Evolutionary conservation across 2,113 vertebrate species (phyloP).

Genomic region (Labeo catla): DNA sequence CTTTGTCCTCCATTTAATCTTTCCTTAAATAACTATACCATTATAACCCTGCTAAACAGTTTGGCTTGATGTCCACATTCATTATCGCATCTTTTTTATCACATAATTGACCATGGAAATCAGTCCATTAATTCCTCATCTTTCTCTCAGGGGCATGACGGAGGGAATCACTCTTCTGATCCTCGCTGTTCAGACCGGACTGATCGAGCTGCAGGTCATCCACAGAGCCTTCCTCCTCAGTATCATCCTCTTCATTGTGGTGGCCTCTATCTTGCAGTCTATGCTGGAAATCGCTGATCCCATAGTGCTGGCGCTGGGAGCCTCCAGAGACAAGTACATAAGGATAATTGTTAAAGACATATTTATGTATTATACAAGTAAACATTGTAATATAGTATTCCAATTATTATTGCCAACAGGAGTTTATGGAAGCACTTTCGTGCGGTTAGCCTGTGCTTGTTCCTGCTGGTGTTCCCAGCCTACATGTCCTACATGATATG

Average conservation of each 20-base stretch:
- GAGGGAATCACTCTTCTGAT: slow-evolving; percentile 95
- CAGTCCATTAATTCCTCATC: slow-evolving; percentile 5
- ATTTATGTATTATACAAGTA: neutral
- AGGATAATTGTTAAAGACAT: neutral
- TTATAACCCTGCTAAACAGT: neutral
- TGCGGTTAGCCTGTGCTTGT: slow-evolving; percentile 92
- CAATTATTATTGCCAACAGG: slow-evolving; percentile 70
- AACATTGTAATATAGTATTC: neutral
- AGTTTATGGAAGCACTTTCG: slow-evolving; percentile 98
- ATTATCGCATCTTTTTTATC: neutral
- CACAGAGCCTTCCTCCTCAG: slow-evolving; percentile 97
- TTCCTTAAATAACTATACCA: neutral
- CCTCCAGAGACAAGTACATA: slow-evolving; percentile 93
- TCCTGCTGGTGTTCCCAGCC: slow-evolving; percentile 92
- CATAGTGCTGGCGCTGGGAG: slow-evolving; percentile 94
- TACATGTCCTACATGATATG: slow-evolving; percentile 99
- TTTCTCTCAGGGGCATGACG: slow-evolving; percentile 88
- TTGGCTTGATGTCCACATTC: neutral
- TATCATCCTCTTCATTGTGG: slow-evolving; percentile 98
- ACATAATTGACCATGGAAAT: neutral
- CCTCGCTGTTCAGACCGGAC: slow-evolving; percentile 94
- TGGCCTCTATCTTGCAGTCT: slow-evolving; percentile 96
- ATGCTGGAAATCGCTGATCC: slow-evolving; percentile 99
- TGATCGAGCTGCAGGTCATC: slow-evolving; percentile 96
- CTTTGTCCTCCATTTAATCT: neutral